Base-by-base conservation (phyloP, 30 jellyfish, hydroid and myxozoan species). In the Mastigias papua region DNA sequence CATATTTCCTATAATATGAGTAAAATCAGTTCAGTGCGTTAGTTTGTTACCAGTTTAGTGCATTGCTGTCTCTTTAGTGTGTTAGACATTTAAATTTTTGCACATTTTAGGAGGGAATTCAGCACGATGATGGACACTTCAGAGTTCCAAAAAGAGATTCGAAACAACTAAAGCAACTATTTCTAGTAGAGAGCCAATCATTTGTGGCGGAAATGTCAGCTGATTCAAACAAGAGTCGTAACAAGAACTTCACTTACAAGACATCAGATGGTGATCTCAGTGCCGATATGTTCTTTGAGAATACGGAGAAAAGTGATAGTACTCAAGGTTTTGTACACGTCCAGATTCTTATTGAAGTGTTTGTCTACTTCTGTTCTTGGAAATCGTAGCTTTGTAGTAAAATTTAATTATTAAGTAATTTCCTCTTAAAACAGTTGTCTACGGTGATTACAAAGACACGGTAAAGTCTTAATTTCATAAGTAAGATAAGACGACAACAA, bases 201-300 rank as follows among this genome's bases (percentile, higher is more conserved):
- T 46, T 21, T 11, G 29, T 23, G 35, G 28, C 74, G 26, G 77
- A 76, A 25, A 33, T 29, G 9, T 49, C 84, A 66, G 1, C 66
- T 17, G 91, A 68, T 4, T 81, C 91, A 0, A 28, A 1, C 20
- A 78, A 25, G 23, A 57, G 64, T 17, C 58, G 37, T 19, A 25
- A 73, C 0, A 22, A 48, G 17, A 37, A 76, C 25, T 2, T 51
- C n/a, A 30, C 62, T 9, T 51, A 26, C n/a, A 81, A 65, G 76
- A 81, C 84, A 10, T 67, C 84, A 9, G 77, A 64, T 8, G 91
- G 80, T 0, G 83, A 81, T 30, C 91, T 81, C 30, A 81, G 91
- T 28, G 69, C 54, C 30, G 91, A 81, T 30, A 65, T 81, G 91
- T 81, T 81, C 35, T 31, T 29, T 67, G 83, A 73, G 6, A 49